Evolutionary conservation across 2,797 vertebrate species (phyloP).

Genomic region (Amblyraja radiata): DNA sequence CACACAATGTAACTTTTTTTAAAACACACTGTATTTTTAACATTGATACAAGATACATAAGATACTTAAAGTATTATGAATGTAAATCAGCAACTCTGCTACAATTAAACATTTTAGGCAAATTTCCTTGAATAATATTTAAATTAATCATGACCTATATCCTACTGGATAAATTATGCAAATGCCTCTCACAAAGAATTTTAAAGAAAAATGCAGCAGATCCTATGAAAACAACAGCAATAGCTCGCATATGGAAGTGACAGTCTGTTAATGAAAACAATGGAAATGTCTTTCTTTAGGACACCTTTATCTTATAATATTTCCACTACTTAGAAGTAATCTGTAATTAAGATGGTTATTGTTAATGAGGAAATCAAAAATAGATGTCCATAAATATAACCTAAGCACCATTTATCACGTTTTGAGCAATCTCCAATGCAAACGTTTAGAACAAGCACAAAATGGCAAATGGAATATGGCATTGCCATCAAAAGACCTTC

Average conservation of each 20-base stretch:
- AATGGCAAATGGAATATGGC: not conserved
- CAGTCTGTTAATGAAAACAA: not conserved
- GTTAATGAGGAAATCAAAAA: not conserved
- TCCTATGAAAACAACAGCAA: not conserved
- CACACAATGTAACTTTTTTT: not conserved
- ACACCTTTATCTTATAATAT: not conserved
- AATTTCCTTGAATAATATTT: not conserved
- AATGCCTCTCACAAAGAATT: not conserved
- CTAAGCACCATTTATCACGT: not conserved
- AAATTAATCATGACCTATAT: not conserved
- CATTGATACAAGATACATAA: not conserved
- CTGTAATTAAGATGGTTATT: not conserved
- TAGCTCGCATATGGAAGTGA: not conserved
- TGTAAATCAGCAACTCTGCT: not conserved
- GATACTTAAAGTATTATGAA: not conserved
- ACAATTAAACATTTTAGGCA: not conserved
- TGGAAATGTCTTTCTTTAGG: not conserved
- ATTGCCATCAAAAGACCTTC: not conserved
- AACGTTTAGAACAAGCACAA: conserved; percentile 3
- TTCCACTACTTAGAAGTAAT: not conserved
- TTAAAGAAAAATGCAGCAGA: not conserved
- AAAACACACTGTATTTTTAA: not conserved
- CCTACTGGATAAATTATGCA: not conserved
- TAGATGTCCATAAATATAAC: not conserved
- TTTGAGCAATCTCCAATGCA: not conserved